Evolutionary conservation across 2,888 invertebrate species (phyloP).

Genomic region (Pollenia amentaria): DNA sequence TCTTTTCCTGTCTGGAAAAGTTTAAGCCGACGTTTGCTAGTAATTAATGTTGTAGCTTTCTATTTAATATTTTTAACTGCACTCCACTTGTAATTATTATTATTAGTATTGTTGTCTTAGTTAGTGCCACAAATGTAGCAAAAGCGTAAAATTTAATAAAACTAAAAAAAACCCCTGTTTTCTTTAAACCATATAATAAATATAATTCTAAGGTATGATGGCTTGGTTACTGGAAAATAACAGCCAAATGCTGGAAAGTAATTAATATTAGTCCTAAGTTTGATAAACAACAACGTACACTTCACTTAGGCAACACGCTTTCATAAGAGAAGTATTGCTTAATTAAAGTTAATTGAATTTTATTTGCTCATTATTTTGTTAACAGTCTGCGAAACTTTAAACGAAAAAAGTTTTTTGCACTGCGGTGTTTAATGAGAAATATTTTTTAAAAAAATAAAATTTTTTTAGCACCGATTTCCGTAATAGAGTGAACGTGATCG

Average conservation of each 20-base stretch:
- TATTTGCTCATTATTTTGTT: not conserved
- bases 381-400: not conserved
- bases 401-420: no score
- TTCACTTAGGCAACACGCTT: not conserved
- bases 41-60: constrained; percentile 39
- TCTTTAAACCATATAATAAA: not conserved
- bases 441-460: no score
- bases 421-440: no score
- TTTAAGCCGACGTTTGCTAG: constrained; percentile 1
- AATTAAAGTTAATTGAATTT: constrained; percentile 39
- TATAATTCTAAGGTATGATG: not conserved
- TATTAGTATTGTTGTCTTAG: not conserved
- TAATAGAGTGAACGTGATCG: no score
- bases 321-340: not conserved
- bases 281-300: constrained; percentile 28
- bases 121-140: constrained; percentile 18
- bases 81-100: constrained; percentile 13
- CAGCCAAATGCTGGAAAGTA: constrained; percentile 22
- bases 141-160: constrained; percentile 1
- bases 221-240: constrained; percentile 2
- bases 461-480: no score
- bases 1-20: not conserved
- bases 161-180: not conserved
- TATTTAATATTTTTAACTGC: constrained; percentile 47
- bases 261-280: constrained; percentile 24